Conservation (phyloP, 2,113 vertebrate genomes). For the Arvicanthis niloticus region DNA sequence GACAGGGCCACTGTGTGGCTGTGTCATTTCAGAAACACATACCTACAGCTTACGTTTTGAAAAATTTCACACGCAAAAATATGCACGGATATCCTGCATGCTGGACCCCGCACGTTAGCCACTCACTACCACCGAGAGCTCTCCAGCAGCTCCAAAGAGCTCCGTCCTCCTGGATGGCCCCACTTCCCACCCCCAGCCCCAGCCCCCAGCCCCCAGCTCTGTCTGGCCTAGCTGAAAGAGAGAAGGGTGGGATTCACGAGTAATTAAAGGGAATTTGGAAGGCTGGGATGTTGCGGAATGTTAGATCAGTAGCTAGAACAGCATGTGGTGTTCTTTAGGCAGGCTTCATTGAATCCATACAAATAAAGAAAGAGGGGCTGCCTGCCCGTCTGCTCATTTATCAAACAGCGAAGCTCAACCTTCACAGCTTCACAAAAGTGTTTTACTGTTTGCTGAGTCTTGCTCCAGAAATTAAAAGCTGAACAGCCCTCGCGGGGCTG, state of each 20-base stretch:
- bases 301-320: conserved; percentile 99
- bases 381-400: conserved; percentile 99
- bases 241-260: conserved; percentile 98
- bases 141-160: conserved; percentile 76
- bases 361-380: conserved; percentile 97
- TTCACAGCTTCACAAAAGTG: conserved; percentile 96
- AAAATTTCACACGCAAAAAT: neutral
- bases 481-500: conserved; percentile 77
- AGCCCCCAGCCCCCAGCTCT: conserved; percentile 89
- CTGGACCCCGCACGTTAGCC: neutral
- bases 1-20: neutral
- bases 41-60: neutral
- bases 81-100: neutral
- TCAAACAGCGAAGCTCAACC: conserved; percentile 97
- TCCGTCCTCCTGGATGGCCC: conserved; percentile 84
- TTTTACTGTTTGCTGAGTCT: conserved; percentile 98
- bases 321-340: conserved; percentile 99
- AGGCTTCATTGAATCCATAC: conserved; percentile 99
- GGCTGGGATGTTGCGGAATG: conserved; percentile 99
- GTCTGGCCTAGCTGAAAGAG: conserved; percentile 97
- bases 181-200: conserved; percentile 88
- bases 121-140: neutral
- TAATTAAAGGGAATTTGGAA: conserved; percentile 99
- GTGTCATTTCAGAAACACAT: neutral
- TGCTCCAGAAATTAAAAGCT: conserved; percentile 94